phyloP scores from a whole-genome alignment of 2,888 invertebrate genomes.

The Helleia helle region DNA sequence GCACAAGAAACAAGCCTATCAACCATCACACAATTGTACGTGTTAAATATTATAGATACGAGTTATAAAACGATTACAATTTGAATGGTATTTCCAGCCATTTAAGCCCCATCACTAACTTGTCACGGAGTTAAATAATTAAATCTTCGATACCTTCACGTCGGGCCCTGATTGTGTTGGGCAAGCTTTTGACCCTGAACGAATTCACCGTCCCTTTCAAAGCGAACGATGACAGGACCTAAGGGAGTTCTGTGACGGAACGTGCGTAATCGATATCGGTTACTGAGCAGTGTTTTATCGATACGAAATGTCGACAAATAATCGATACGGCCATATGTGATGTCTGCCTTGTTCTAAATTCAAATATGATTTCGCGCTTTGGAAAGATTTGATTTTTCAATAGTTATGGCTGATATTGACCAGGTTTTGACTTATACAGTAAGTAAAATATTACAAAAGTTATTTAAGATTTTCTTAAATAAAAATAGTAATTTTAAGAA shows the following conservation, averaged over 20 bases:
- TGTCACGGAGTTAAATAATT: slow-evolving; percentile 35
- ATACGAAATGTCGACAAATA: slow-evolving; percentile 21
- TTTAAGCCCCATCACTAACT: slow-evolving; percentile 8
- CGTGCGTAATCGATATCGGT: slow-evolving; percentile 21
- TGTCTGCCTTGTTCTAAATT: not conserved
- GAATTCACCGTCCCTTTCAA: slow-evolving; percentile 6
- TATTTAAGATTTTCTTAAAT: no score
- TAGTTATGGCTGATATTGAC: no score
- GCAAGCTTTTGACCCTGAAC: slow-evolving; percentile 30
- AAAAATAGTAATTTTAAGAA: no score
- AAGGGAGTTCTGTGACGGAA: slow-evolving; percentile 11
- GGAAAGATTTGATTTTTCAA: no score
- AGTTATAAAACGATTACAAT: not conserved
- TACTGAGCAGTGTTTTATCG: slow-evolving; percentile 28
- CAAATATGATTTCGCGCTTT: no score
- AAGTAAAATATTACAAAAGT: no score
- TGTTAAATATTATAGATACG: no score
- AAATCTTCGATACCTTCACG: slow-evolving; percentile 53
- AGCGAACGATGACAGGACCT: slow-evolving; percentile 15
- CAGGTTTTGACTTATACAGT: no score
- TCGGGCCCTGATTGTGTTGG: slow-evolving; percentile 37
- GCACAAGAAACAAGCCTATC: no score
- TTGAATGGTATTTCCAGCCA: not conserved
- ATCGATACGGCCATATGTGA: slow-evolving; percentile 3
- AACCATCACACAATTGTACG: no score